Conservation (phyloP, 1,140 invertebrate species). For the Trypoxylus dichotomus region DNA sequence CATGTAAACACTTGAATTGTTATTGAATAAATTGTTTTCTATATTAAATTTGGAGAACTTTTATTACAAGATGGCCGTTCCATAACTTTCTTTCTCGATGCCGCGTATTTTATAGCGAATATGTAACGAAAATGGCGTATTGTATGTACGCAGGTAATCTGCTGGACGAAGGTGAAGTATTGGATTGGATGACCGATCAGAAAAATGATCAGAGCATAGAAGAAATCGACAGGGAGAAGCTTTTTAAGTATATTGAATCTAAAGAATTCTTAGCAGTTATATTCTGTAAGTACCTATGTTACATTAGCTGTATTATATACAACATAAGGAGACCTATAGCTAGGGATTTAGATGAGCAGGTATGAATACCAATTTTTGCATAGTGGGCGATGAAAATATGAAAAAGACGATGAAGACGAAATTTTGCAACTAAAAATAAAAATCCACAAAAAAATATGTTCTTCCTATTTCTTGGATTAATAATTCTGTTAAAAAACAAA, state of each 20-base stretch:
- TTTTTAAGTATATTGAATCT: constrained; percentile 85
- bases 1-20: constrained; percentile 16
- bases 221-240: constrained; percentile 81
- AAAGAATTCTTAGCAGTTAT: constrained; percentile 91
- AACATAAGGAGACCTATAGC: too few species aligned
- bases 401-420: too few species aligned
- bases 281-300: constrained; percentile 76
- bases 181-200: constrained; percentile 89
- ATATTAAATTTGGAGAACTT: constrained; percentile 18
- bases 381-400: too few species aligned
- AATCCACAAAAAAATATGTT: too few species aligned
- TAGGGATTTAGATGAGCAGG: too few species aligned
- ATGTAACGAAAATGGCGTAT: background rate
- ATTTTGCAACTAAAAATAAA: too few species aligned
- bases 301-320: background rate
- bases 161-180: constrained; percentile 79
- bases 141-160: constrained; percentile 71
- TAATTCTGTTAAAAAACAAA: too few species aligned
- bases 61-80: background rate
- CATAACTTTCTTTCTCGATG: background rate
- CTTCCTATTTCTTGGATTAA: too few species aligned
- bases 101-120: background rate
- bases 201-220: constrained; percentile 93
- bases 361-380: too few species aligned
- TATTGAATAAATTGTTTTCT: constrained; percentile 29